Conservation (phyloP, 2,797 vertebrate species). For the Ataeniobius toweri region DNA sequence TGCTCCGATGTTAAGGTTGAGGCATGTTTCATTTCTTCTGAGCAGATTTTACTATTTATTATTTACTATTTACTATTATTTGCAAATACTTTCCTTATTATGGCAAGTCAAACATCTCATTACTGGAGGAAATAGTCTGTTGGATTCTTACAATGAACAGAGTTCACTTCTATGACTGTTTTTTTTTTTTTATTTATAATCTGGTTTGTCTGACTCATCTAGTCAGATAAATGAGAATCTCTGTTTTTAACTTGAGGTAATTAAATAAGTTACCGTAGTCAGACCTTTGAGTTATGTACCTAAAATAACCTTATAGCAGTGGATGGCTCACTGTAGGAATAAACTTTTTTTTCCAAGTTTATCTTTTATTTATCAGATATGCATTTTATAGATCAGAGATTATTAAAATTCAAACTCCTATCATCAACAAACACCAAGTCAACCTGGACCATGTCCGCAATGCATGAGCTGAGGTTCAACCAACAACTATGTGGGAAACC, state of each 20-base stretch:
- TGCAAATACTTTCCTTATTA: conserved; percentile 15
- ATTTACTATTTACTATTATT: too few relatives aligned
- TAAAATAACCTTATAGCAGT: background rate
- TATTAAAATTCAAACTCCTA: background rate
- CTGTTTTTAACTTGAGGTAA: background rate
- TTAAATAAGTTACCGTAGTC: background rate
- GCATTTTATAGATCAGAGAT: background rate
- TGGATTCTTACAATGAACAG: conserved; percentile 21
- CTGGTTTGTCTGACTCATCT: conserved; percentile 43
- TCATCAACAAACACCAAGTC: background rate
- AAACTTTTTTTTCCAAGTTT: background rate
- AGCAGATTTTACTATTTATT: conserved; percentile 25
- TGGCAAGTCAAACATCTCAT: conserved; percentile 9
- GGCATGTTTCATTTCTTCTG: background rate
- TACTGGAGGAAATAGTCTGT: conserved; percentile 20
- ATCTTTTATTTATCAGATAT: too few relatives aligned
- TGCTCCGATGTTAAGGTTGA: background rate
- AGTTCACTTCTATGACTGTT: conserved; percentile 24
- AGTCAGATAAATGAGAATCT: conserved; percentile 25
- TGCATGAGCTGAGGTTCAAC: background rate
- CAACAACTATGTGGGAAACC: background rate
- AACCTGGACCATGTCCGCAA: background rate
- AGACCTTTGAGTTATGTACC: background rate
- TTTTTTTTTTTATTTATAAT: conserved; percentile 49
- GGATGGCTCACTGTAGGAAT: background rate